Conservation (phyloP, 2,113 vertebrate genomes). For the Promerops cafer region DNA sequence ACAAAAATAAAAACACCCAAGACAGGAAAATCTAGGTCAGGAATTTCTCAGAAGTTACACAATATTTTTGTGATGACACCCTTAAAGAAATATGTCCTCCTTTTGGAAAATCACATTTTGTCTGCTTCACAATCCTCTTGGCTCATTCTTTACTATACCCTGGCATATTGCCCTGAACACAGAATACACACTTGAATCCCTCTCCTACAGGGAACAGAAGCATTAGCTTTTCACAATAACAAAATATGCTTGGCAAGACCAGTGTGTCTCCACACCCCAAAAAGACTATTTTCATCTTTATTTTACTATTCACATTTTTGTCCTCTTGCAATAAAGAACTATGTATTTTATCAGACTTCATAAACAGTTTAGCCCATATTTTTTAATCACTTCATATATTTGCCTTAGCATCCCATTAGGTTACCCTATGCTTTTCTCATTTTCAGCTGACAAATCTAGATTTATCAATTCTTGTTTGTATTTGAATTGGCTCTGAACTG, state of each 20-base stretch:
- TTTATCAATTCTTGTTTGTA: neutral
- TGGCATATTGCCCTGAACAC: neutral
- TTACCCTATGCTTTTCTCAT: neutral
- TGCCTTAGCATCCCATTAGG: neutral
- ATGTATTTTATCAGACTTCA: neutral
- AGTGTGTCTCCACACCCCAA: neutral
- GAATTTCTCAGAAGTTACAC: slow-evolving; percentile 35
- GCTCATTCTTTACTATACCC: slow-evolving; percentile 1
- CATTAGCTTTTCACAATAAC: neutral
- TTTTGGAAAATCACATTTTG: neutral
- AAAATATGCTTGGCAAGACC: neutral
- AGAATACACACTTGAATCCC: neutral
- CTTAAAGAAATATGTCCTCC: slow-evolving; percentile 16
- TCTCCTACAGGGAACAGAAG: neutral
- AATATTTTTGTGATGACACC: neutral
- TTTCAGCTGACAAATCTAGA: neutral
- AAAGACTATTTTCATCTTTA: neutral
- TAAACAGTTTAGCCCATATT: neutral
- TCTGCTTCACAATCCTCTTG: slow-evolving; percentile 19
- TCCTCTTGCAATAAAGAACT: neutral
- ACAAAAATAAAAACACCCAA: slow-evolving; percentile 19
- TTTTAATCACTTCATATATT: neutral
- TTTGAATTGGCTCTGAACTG: neutral
- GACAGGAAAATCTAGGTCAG: slow-evolving; percentile 34
- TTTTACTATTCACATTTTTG: neutral